Evolutionary conservation across 2,888 invertebrate genomes (phyloP).

Genomic region (Ormia ochracea): DNA sequence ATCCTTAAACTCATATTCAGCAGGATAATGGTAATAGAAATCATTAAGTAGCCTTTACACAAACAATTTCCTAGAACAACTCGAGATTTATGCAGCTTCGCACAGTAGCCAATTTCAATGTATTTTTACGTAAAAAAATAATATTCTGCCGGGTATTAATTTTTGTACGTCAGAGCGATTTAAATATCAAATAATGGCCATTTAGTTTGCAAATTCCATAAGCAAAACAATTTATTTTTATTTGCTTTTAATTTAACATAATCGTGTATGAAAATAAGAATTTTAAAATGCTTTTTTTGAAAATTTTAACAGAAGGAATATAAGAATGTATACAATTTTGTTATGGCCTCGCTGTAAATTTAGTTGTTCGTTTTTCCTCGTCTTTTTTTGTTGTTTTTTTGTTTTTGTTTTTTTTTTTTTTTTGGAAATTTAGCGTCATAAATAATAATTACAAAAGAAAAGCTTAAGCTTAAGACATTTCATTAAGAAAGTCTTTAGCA

Average conservation of each 20-base stretch:
- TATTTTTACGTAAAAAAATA: too few species aligned
- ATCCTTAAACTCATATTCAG: too few species aligned
- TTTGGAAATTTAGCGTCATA: conserved; percentile 52
- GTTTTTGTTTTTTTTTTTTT: neutral
- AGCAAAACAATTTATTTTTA: neutral
- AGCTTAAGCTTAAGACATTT: conserved; percentile 63
- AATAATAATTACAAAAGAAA: conserved; percentile 62
- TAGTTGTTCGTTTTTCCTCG: neutral
- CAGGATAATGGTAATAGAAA: too few species aligned
- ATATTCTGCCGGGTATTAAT: too few species aligned
- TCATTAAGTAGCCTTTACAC: too few species aligned
- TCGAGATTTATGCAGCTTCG: too few species aligned
- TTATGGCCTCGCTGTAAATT: conserved; percentile 42
- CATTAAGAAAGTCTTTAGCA: conserved; percentile 55
- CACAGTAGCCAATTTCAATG: too few species aligned
- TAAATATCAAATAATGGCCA: too few species aligned
- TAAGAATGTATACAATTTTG: neutral
- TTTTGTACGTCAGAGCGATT: too few species aligned
- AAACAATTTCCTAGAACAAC: too few species aligned
- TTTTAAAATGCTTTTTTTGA: conserved; percentile 6
- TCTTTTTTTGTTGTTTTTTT: too few species aligned
- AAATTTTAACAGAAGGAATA: conserved; percentile 10
- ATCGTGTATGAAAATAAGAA: neutral
- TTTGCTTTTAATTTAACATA: neutral
- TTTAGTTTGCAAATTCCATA: too few species aligned